These are phyloP conservation scores for Microctonus brassicae DNA, from an alignment of 2,888 invertebrate species.

Conservation along the genomic window DNA sequence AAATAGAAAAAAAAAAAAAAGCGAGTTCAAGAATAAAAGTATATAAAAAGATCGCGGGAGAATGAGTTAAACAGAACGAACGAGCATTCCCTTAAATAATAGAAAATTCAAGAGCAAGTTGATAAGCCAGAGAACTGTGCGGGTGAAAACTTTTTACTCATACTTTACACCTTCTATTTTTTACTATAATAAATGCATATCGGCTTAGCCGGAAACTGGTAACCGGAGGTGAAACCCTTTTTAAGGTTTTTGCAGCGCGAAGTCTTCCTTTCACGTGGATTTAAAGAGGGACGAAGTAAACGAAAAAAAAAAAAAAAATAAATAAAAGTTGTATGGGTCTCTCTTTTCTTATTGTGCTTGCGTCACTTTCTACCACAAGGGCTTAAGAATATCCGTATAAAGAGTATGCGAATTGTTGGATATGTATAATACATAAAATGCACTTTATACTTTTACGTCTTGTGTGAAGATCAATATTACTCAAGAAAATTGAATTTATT, in stretches of 20 bases:
- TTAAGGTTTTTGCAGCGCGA: slow-evolving; percentile 48
- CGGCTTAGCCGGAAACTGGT: slow-evolving; percentile 63
- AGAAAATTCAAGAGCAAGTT: slow-evolving; percentile 67
- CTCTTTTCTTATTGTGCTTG: slow-evolving; percentile 24
- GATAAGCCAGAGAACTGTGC: slow-evolving; percentile 61
- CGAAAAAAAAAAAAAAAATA: slow-evolving; percentile 12
- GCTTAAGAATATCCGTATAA: background rate
- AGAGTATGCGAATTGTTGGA: too few relatives aligned
- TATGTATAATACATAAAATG: slow-evolving; percentile 8
- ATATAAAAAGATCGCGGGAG: slow-evolving; percentile 37
- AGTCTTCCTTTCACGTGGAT: slow-evolving; percentile 49
- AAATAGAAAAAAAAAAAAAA: slow-evolving; percentile 37
- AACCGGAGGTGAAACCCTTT: slow-evolving; percentile 61
- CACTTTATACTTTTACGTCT: background rate
- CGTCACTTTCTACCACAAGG: background rate
- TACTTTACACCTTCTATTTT: slow-evolving; percentile 57
- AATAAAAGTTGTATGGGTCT: slow-evolving; percentile 34
- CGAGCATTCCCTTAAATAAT: slow-evolving; percentile 66
- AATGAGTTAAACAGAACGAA: too few relatives aligned
- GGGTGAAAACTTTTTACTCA: slow-evolving; percentile 61
- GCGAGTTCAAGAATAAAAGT: slow-evolving; percentile 37
- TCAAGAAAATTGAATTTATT: too few relatives aligned
- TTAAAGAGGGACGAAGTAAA: slow-evolving; percentile 28
- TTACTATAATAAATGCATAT: slow-evolving; percentile 70
- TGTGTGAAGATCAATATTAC: background rate